Conservation (phyloP, 2,113 vertebrate genomes). For the Regulus satrapa region DNA sequence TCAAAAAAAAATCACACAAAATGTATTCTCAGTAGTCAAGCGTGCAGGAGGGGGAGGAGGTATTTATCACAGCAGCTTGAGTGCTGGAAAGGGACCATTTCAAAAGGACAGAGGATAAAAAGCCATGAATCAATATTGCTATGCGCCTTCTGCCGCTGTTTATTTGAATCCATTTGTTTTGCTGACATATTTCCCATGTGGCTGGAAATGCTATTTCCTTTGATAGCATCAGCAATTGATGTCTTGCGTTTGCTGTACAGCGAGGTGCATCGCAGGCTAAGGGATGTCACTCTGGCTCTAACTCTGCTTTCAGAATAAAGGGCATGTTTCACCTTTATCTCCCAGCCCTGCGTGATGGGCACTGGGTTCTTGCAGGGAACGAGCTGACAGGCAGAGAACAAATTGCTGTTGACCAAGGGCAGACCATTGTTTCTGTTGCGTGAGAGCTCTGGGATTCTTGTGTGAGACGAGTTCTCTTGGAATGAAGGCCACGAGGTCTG, state of each 20-base stretch:
- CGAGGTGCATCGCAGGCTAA: background rate
- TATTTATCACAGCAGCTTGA: conserved; percentile 19
- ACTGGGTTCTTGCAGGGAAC: background rate
- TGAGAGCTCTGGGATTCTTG: background rate
- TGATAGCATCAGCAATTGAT: conserved; percentile 55
- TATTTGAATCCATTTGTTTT: conserved; percentile 61
- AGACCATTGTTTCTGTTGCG: background rate
- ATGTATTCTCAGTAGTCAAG: background rate
- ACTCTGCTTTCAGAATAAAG: background rate
- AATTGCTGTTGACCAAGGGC: background rate
- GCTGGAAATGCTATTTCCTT: conserved; percentile 51
- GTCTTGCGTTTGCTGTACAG: background rate
- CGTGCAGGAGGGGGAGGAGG: background rate
- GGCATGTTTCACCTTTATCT: background rate
- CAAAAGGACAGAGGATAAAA: conserved; percentile 48
- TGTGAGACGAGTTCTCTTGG: background rate
- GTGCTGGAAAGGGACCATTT: conserved; percentile 28
- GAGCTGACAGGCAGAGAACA: background rate
- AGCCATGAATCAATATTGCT: conserved; percentile 53
- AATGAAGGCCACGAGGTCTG: background rate
- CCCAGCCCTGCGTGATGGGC: background rate
- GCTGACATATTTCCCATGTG: conserved; percentile 62
- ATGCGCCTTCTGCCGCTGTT: conserved; percentile 13
- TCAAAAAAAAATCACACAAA: background rate
- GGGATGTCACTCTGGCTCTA: background rate